These are phyloP conservation scores for Drosophila rubida DNA, from an alignment of 2,888 invertebrate genomes.

Conservation along the genomic window DNA sequence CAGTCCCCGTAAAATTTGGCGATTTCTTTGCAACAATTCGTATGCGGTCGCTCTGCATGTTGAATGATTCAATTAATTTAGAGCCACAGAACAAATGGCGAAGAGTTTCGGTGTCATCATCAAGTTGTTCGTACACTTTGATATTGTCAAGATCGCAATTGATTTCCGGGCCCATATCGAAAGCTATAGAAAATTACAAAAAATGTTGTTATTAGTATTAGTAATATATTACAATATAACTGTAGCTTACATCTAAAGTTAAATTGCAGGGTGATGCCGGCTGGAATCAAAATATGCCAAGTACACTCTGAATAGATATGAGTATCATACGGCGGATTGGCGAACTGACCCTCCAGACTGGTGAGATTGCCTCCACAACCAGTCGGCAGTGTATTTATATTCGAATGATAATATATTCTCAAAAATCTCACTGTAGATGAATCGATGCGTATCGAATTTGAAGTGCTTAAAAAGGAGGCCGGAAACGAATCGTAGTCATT, in stretches of 20 bases:
- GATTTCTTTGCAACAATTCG: constrained; percentile 86
- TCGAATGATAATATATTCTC: constrained; percentile 63
- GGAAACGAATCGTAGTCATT: background rate
- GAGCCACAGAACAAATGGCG: constrained; percentile 84
- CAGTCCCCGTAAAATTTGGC: constrained; percentile 89
- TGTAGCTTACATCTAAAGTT: constrained; percentile 66
- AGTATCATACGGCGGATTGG: constrained; percentile 88
- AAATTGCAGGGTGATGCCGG: constrained; percentile 54
- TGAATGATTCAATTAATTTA: constrained; percentile 82
- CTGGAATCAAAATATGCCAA: constrained; percentile 88
- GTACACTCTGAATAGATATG: constrained; percentile 86
- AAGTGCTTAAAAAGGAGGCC: constrained; percentile 27
- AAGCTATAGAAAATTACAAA: constrained; percentile 67
- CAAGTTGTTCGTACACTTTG: constrained; percentile 86
- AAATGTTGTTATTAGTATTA: rapidly evolving
- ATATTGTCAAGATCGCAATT: constrained; percentile 89
- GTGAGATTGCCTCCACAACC: constrained; percentile 80
- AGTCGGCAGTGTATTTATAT: constrained; percentile 41
- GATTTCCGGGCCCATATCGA: constrained; percentile 88
- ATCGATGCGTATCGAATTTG: constrained; percentile 71
- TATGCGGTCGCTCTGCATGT: constrained; percentile 84
- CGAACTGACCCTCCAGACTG: constrained; percentile 83
- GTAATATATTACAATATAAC: background rate
- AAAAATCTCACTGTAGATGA: constrained; percentile 12
- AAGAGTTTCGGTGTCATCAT: constrained; percentile 70